A percentile compares a stretch with the other conserved stretches of the same genome.
phyloP scores from a whole-genome alignment of 2,797 vertebrate species.

The Myotis planiceps region DNA sequence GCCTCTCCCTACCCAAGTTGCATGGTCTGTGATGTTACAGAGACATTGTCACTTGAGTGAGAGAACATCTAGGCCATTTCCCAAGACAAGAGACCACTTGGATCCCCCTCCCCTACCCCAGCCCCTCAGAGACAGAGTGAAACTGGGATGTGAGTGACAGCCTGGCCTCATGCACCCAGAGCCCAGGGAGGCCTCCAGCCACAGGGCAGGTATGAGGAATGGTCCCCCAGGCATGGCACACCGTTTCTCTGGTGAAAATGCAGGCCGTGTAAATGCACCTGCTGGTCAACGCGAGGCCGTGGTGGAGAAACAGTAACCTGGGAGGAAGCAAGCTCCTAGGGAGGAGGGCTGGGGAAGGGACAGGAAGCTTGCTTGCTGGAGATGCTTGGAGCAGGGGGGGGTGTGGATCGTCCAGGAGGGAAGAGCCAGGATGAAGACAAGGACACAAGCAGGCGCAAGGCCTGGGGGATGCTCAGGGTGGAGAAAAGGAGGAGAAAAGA shows the following conservation, averaged over 20 bases:
- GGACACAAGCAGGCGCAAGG: not conserved
- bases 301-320: not conserved
- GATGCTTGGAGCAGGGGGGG: not conserved
- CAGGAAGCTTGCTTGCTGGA: not conserved
- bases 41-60: not conserved
- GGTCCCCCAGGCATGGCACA: accelerated
- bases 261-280: not conserved
- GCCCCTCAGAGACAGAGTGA: not conserved
- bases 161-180: not conserved
- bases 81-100: not conserved
- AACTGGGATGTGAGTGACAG: not conserved
- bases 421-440: not conserved
- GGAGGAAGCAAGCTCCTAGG: not conserved
- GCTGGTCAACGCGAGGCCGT: not conserved
- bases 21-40: not conserved
- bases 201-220: not conserved
- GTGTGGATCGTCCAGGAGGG: not conserved
- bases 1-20: not conserved
- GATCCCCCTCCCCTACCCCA: not conserved
- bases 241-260: not conserved
- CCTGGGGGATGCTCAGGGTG: not conserved
- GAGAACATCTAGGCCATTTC: not conserved
- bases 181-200: not conserved
- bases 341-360: not conserved
- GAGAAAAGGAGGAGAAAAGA: not conserved